Conservation (phyloP, 2,888 invertebrate species). For the Papilio elwesi region DNA sequence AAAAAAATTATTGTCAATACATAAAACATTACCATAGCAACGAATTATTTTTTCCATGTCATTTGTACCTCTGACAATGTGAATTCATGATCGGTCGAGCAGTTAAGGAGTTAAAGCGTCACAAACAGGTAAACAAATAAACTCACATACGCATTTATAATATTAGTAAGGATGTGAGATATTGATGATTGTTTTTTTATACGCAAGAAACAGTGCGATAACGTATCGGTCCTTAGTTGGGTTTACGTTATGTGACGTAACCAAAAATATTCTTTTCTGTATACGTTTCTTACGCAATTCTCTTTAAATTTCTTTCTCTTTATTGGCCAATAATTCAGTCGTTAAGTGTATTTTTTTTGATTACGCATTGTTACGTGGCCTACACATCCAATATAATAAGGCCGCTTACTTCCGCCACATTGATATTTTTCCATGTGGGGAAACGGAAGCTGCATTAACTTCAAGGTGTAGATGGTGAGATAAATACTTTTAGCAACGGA, state of each 20-base stretch:
- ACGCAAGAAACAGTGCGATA: background rate
- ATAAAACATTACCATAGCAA: no score
- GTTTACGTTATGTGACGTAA: background rate
- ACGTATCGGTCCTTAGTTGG: background rate
- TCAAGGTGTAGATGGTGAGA: slow-evolving; percentile 32
- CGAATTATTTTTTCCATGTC: no score
- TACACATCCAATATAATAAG: slow-evolving; percentile 30
- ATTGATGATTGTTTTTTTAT: background rate
- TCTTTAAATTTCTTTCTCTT: background rate
- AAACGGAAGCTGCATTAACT: slow-evolving; percentile 41
- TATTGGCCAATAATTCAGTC: background rate
- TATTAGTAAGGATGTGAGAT: no score
- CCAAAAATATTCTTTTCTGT: background rate
- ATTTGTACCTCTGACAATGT: no score
- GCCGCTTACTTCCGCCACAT: slow-evolving; percentile 33
- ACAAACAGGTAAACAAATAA: no score
- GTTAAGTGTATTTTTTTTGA: slow-evolving; percentile 16
- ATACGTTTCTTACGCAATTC: background rate
- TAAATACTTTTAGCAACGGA: no score
- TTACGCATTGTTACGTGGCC: slow-evolving; percentile 35
- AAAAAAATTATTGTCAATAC: no score
- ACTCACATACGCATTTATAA: no score
- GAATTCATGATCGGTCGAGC: no score
- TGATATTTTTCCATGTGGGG: slow-evolving; percentile 38
- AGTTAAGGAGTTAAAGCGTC: no score